Percentiles rank a stretch among this genome's conserved stretches.
Evolutionary conservation across 2,888 invertebrate species (phyloP).

Genomic region (Cephalotes varians): DNA sequence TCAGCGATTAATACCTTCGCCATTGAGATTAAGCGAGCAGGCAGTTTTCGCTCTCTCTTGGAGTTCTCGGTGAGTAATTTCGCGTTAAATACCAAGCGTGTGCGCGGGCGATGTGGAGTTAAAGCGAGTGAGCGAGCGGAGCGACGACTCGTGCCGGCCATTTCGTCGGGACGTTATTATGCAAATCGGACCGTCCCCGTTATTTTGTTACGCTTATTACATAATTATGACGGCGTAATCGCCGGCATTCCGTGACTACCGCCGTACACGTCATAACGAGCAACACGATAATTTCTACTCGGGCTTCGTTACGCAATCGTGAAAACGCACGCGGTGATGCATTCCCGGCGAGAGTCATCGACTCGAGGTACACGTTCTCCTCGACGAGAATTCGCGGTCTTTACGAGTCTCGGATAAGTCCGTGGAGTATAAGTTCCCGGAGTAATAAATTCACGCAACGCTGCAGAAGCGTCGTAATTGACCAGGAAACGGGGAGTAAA

Average conservation of each 20-base stretch:
- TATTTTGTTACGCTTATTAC: conserved; percentile 45
- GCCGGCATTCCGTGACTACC: conserved; percentile 35
- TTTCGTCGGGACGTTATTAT: conserved; percentile 35
- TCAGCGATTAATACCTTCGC: conserved; percentile 31
- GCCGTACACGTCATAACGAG: conserved; percentile 24
- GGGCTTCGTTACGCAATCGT: conserved; percentile 36
- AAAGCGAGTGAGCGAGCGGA: background rate
- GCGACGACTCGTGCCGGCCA: conserved; percentile 9
- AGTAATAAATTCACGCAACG: conserved; percentile 26
- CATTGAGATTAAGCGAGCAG: background rate
- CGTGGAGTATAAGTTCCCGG: background rate
- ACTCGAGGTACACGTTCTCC: conserved; percentile 11
- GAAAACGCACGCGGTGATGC: conserved; percentile 27
- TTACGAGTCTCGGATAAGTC: conserved; percentile 16
- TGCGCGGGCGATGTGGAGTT: background rate
- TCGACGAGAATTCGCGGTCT: background rate
- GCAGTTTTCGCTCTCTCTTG: background rate
- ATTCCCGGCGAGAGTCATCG: conserved; percentile 25
- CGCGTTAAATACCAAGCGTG: conserved; percentile 8
- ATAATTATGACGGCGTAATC: conserved; percentile 39
- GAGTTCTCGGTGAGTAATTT: background rate
- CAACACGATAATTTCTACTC: conserved; percentile 35
- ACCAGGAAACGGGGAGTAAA: conserved; percentile 44
- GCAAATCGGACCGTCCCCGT: conserved; percentile 24
- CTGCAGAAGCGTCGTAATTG: conserved; percentile 38